Evolutionary conservation across 2,113 vertebrate species (phyloP).

Genomic region (Pogonocichla stellata): DNA sequence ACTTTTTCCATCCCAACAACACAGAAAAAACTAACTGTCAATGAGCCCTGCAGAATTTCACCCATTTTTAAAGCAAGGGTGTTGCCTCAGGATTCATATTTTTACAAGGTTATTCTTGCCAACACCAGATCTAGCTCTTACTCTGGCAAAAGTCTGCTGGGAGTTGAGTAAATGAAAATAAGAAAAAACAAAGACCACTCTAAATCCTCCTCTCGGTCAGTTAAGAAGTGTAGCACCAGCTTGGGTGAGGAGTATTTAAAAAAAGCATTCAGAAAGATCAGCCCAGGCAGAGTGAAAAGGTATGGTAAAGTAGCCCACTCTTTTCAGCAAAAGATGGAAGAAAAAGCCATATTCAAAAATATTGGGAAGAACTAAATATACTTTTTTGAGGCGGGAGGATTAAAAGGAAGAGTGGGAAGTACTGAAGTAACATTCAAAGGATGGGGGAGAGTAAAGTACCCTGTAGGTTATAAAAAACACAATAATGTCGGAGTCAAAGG

Average conservation of each 20-base stretch:
- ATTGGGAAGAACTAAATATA: conserved; percentile 50
- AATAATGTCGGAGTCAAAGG: conserved; percentile 60
- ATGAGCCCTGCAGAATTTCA: background rate
- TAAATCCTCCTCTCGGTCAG: conserved; percentile 35
- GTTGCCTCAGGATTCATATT: background rate
- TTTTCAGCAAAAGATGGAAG: conserved; percentile 17
- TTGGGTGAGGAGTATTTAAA: conserved; percentile 49
- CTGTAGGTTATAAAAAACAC: conserved; percentile 59
- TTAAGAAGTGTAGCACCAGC: conserved; percentile 61
- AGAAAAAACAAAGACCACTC: conserved; percentile 36
- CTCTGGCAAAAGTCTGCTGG: conserved; percentile 39
- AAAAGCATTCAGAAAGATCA: conserved; percentile 48
- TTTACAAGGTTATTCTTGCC: background rate
- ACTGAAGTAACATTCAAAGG: conserved; percentile 61
- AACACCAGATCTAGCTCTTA: background rate
- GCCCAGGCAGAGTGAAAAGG: conserved; percentile 45
- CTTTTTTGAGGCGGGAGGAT: background rate
- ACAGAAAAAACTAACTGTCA: background rate
- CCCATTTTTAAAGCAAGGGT: background rate
- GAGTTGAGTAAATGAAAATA: conserved; percentile 2
- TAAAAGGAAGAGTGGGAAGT: conserved; percentile 5
- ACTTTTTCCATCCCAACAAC: conserved; percentile 7
- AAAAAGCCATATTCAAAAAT: conserved; percentile 55
- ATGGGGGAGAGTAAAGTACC: conserved; percentile 64
- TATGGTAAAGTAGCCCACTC: background rate